A percentile compares a stretch with the other conserved stretches of the same genome.
These are phyloP conservation scores for Lacerta viridis DNA, from an alignment of 2,797 vertebrate species.

Conservation along the genomic window DNA sequence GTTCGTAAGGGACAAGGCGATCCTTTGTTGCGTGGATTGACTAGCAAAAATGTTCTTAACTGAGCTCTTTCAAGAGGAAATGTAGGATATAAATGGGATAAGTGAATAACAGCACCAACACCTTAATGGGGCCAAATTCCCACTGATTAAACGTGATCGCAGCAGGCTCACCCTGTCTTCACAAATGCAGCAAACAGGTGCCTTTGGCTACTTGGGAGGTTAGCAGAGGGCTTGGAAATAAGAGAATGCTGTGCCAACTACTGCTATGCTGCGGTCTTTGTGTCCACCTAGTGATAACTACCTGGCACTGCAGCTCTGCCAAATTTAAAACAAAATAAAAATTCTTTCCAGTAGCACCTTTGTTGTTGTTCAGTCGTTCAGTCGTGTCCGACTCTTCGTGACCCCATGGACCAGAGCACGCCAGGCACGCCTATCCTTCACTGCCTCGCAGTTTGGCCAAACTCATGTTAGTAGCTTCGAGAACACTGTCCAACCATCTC, in stretches of 20 bases:
- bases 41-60: neutral
- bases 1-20: neutral
- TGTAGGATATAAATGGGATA: neutral
- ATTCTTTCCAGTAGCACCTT: no score
- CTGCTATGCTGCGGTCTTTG: conserved; percentile 66
- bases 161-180: neutral
- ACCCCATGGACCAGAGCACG: no score
- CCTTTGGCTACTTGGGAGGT: neutral
- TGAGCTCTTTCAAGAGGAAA: no score
- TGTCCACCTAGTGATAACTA: conserved; percentile 75
- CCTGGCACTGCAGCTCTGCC: conserved; percentile 68
- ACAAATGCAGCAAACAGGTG: neutral
- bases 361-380: no score
- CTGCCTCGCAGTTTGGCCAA: no score
- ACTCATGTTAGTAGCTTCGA: no score
- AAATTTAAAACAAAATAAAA: no score
- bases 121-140: neutral
- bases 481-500: no score
- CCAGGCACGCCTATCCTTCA: no score
- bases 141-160: neutral
- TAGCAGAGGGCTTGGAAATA: neutral
- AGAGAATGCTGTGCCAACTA: neutral
- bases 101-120: no score
- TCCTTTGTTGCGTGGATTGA: neutral
- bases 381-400: no score